Evolutionary conservation across 2,888 invertebrate genomes (phyloP).

Genomic region (Arctia plantaginis): DNA sequence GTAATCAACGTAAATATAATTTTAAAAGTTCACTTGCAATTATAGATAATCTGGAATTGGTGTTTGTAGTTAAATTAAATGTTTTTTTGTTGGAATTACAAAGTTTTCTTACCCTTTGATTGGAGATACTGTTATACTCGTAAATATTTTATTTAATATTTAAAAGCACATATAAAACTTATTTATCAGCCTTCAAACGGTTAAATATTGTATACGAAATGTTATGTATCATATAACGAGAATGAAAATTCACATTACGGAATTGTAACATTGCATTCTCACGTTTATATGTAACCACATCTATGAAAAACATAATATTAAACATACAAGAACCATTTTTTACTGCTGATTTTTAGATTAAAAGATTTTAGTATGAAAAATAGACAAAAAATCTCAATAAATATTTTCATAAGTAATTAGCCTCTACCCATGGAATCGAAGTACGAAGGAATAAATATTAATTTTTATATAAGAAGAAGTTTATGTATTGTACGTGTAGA

Average conservation of each 20-base stretch:
- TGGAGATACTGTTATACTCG: background rate
- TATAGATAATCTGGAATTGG: constrained; percentile 38
- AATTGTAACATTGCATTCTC: no score
- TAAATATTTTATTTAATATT: background rate
- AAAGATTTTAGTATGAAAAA: background rate
- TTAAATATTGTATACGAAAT: background rate
- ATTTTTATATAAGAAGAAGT: no score
- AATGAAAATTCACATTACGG: no score
- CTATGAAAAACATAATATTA: no score
- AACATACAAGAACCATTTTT: no score
- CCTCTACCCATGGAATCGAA: no score
- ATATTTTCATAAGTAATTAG: background rate
- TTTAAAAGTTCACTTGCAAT: constrained; percentile 49
- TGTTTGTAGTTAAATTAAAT: constrained; percentile 20
- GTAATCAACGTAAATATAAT: constrained; percentile 47
- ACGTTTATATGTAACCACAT: no score
- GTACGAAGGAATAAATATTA: no score
- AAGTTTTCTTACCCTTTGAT: constrained; percentile 14
- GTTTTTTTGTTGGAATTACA: constrained; percentile 6
- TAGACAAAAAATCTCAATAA: background rate
- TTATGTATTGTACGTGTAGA: no score
- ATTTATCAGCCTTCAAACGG: background rate
- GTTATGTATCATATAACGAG: background rate
- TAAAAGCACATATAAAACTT: background rate
- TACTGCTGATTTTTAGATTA: no score